phyloP scores from a whole-genome alignment of 1,140 invertebrate genomes.

The Akabosia matsudoensis region DNA sequence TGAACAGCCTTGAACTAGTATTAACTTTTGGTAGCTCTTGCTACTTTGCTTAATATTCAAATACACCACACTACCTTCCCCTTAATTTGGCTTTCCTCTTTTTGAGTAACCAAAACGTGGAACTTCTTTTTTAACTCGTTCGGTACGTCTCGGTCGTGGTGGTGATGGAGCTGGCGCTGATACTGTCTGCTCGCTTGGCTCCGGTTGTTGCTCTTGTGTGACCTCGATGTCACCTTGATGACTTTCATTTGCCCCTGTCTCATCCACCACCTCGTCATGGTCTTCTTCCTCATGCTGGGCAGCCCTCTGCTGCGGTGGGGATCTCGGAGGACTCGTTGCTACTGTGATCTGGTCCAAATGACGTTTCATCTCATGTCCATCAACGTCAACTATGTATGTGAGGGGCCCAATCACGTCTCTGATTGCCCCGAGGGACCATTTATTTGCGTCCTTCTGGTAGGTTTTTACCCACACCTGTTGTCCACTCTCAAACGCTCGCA shows the following conservation, averaged over 20 bases:
- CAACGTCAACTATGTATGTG: not conserved
- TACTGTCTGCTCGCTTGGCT: too few relatives aligned
- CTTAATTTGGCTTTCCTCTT: not conserved
- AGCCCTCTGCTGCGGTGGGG: not conserved
- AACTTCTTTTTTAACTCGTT: too few relatives aligned
- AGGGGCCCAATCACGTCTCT: not conserved
- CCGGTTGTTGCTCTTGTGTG: too few relatives aligned
- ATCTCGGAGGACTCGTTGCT: not conserved
- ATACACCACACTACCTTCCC: not conserved
- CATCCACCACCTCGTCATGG: not conserved
- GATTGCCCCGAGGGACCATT: not conserved
- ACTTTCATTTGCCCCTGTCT: not conserved
- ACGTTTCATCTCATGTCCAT: not conserved
- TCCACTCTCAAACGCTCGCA: not conserved
- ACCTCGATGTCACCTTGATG: too few relatives aligned
- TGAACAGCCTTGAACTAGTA: too few relatives aligned
- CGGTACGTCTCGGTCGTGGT: too few relatives aligned
- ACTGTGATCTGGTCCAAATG: conserved; percentile 8
- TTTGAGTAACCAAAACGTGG: not conserved
- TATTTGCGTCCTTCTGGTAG: not conserved
- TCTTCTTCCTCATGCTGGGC: not conserved
- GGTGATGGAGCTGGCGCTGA: too few relatives aligned
- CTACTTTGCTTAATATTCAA: not conserved
- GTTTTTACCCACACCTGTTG: conserved; percentile 15
- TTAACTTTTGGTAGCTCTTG: too few relatives aligned